A percentile compares a stretch with the other conserved stretches of the same genome.
These are phyloP conservation scores for Adelges cooleyi DNA, from an alignment of 1,140 invertebrate genomes.

Conservation along the genomic window DNA sequence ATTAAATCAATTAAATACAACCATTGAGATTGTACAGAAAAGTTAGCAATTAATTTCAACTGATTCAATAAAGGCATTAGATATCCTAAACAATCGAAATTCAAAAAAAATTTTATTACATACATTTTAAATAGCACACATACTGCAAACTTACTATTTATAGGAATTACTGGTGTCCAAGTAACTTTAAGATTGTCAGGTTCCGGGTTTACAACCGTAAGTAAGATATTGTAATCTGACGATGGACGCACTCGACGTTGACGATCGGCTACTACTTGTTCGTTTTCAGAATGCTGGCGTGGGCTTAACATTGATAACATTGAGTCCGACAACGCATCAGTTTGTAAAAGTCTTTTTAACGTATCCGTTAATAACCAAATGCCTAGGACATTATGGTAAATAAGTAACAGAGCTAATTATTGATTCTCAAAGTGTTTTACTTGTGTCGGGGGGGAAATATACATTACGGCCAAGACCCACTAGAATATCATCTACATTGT, in stretches of 20 bases:
- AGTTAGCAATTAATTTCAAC: conserved; percentile 53
- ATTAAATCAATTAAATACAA: conserved; percentile 69
- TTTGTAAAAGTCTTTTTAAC: conserved; percentile 38
- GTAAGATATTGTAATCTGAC: conserved; percentile 58
- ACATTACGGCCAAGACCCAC: conserved; percentile 4
- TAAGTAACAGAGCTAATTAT: too few species aligned
- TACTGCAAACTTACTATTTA: conserved; percentile 50
- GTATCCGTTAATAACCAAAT: neutral
- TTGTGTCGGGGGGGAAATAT: conserved; percentile 8
- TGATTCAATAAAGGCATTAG: conserved; percentile 57
- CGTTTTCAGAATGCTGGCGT: conserved; percentile 1
- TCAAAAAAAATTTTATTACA: too few species aligned
- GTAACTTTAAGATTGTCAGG: conserved; percentile 54
- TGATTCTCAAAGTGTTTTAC: neutral
- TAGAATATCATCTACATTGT: neutral
- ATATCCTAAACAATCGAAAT: conserved; percentile 52
- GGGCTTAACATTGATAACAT: conserved; percentile 30
- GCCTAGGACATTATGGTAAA: neutral
- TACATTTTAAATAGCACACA: too few species aligned
- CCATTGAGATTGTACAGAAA: conserved; percentile 77
- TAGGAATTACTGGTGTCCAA: conserved; percentile 52
- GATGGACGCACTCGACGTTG: conserved; percentile 40
- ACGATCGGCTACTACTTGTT: conserved; percentile 12
- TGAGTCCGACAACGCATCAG: conserved; percentile 34
- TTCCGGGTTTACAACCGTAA: conserved; percentile 64